Evolutionary conservation across 2,888 invertebrate genomes (phyloP), one percentile per base, ranked within the genome.

Genomic region (Diploptera punctata): DNA sequence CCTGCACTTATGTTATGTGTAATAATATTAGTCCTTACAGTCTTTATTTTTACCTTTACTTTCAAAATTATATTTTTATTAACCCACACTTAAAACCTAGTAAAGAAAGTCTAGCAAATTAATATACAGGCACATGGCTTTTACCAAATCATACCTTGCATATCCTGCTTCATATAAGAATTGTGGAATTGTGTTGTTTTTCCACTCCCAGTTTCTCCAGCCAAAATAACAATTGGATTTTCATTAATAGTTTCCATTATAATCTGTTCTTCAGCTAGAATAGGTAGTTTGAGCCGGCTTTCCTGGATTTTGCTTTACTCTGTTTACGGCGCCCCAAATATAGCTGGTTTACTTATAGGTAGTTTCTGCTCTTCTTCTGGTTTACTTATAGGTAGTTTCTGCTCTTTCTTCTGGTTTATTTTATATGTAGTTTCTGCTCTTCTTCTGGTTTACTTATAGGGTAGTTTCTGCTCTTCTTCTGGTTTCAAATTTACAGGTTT

Each of bases 161-260:
- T 96, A 99, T 0, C 97, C 99, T 0, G 97, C 97, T 85, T 99
- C 99, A 79, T 97, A 99, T 0, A 99, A 87, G 81, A 99, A 99
- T 83, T 99, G 99, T 0, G 99, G 99, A 10, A 99, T 85, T 99
- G 99, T 0, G 99, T 99, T 0, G 99, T 99, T 86, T 99, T 99
- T 16, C 99, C 99, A 77, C 94, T 93, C 13, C 98, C 97, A 26
- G 98, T 99, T 86, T 97, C 98, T 71, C 99, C 99, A 78, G 94
- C 93, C 16, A 95, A 84, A 77, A 97, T 90, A 1, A 95, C 86
- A 73, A 97, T 91, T 26, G 91, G 87, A 85, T 98, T 95, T 77
- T 98, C 97, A 82, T 93, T 94, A 13, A 99, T 93, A 0, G 93
- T 87, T 84, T 99, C 99, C 91, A 99, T 96, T 47, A 99, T 93